These are phyloP conservation scores for Patella caerulea DNA, from an alignment of 2,888 invertebrate species.

Conservation along the genomic window DNA sequence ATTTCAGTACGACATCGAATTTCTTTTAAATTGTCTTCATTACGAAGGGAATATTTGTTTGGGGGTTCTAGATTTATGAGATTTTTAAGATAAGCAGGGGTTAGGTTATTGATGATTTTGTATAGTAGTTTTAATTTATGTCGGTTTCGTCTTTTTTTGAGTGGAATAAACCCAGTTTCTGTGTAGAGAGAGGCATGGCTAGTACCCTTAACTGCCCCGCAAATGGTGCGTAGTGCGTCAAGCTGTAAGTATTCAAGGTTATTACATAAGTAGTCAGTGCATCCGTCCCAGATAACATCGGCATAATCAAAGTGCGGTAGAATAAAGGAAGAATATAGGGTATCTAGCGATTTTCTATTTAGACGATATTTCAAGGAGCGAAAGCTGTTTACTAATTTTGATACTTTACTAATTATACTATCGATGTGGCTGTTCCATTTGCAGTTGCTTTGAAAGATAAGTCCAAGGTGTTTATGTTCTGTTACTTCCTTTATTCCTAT, in stretches of 20 bases:
- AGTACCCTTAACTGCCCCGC: background rate
- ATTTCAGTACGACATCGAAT: no score
- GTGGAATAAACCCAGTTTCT: conserved; percentile 8
- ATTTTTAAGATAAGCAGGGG: background rate
- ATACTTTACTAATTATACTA: background rate
- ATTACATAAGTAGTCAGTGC: background rate
- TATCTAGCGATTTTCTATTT: background rate
- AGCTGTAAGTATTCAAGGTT: background rate
- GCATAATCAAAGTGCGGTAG: background rate
- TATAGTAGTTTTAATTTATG: background rate
- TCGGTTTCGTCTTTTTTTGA: background rate
- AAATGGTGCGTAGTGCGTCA: background rate
- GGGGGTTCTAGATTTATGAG: background rate
- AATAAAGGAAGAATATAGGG: background rate
- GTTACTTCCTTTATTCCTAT: no score
- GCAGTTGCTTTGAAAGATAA: background rate
- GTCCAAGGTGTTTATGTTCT: background rate
- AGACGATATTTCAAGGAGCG: conserved; percentile 1
- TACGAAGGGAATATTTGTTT: background rate
- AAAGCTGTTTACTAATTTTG: background rate
- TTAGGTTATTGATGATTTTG: background rate
- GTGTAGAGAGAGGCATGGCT: background rate
- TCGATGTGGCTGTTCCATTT: background rate
- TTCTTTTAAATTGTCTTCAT: background rate
- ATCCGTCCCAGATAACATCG: background rate